These are phyloP conservation scores for Tor tambroides DNA, from an alignment of 2,113 vertebrate genomes.

Conservation along the genomic window DNA sequence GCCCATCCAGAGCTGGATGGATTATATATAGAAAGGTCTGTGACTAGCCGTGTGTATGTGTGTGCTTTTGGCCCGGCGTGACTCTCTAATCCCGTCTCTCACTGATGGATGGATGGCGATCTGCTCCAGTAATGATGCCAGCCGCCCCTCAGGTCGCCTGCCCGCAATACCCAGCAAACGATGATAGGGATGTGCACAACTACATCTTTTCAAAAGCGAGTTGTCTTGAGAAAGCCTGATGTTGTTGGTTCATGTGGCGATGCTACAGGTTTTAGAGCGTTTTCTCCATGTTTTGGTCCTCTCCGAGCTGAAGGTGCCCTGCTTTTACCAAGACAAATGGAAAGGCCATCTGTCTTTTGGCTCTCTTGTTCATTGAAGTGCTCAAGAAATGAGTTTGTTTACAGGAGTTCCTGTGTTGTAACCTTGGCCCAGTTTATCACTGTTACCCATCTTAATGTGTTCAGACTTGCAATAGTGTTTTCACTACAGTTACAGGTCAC, in stretches of 20 bases:
- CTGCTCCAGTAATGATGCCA: constrained; percentile 52
- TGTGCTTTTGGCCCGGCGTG: constrained; percentile 24
- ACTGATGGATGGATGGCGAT: constrained; percentile 42
- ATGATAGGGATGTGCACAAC: neutral
- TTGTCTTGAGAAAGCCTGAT: neutral
- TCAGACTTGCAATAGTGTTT: neutral
- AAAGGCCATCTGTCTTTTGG: constrained; percentile 12
- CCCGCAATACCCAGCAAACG: constrained; percentile 35
- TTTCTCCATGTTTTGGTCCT: neutral
- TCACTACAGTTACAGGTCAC: neutral
- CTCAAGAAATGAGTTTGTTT: constrained; percentile 51
- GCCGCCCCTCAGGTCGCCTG: constrained; percentile 36
- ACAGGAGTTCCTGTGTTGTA: constrained; percentile 40
- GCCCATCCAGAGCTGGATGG: neutral
- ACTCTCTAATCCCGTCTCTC: constrained; percentile 37
- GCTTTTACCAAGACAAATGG: constrained; percentile 39
- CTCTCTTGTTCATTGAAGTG: constrained; percentile 26
- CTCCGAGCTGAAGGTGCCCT: neutral
- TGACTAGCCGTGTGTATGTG: constrained; percentile 14
- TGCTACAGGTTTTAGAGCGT: neutral
- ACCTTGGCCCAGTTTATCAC: constrained; percentile 52
- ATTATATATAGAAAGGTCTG: constrained; percentile 42
- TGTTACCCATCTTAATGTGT: neutral
- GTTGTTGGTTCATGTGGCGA: neutral
- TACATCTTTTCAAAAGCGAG: neutral